Evolutionary conservation across 2,888 invertebrate genomes (phyloP).

Genomic region (Idaea biselata): DNA sequence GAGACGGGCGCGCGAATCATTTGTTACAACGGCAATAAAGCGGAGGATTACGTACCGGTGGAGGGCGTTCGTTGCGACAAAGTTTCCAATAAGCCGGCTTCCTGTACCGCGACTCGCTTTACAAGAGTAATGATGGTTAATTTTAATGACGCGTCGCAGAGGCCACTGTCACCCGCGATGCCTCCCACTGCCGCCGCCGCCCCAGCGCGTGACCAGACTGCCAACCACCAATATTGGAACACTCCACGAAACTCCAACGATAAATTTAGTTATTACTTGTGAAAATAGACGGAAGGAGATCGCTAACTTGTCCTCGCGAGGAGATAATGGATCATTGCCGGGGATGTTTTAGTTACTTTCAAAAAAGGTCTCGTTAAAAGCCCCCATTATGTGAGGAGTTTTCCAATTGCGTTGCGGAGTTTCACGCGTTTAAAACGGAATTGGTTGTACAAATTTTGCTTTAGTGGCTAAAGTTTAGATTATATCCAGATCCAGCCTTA

Average conservation of each 20-base stretch:
- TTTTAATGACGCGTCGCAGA: slow-evolving; percentile 76
- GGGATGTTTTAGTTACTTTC: slow-evolving; percentile 72
- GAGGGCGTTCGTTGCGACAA: slow-evolving; percentile 54
- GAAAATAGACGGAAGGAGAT: slow-evolving; percentile 80
- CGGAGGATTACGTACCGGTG: slow-evolving; percentile 66
- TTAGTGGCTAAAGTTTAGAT: slow-evolving; percentile 54
- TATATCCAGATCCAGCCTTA: slow-evolving; percentile 41
- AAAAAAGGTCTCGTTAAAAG: slow-evolving; percentile 74
- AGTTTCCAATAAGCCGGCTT: slow-evolving; percentile 73
- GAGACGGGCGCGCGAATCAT: slow-evolving; percentile 49
- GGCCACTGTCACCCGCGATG: slow-evolving; percentile 50
- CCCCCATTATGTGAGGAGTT: slow-evolving; percentile 74
- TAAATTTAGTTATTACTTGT: slow-evolving; percentile 81
- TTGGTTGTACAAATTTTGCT: slow-evolving; percentile 52
- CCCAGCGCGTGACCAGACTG: slow-evolving; percentile 66
- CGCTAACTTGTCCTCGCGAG: slow-evolving; percentile 79
- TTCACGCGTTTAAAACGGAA: slow-evolving; percentile 57
- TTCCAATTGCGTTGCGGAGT: slow-evolving; percentile 62
- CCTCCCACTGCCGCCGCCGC: slow-evolving; percentile 42
- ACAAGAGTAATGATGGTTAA: slow-evolving; percentile 80
- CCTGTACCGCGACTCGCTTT: slow-evolving; percentile 66
- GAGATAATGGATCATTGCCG: slow-evolving; percentile 79
- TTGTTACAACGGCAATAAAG: slow-evolving; percentile 72
- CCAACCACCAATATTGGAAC: slow-evolving; percentile 69
- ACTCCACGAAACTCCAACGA: slow-evolving; percentile 74